A percentile compares a stretch with the other conserved stretches of the same genome.
Conservation (phyloP, 2,797 vertebrate species). For the Kryptopterus vitreolus region DNA sequence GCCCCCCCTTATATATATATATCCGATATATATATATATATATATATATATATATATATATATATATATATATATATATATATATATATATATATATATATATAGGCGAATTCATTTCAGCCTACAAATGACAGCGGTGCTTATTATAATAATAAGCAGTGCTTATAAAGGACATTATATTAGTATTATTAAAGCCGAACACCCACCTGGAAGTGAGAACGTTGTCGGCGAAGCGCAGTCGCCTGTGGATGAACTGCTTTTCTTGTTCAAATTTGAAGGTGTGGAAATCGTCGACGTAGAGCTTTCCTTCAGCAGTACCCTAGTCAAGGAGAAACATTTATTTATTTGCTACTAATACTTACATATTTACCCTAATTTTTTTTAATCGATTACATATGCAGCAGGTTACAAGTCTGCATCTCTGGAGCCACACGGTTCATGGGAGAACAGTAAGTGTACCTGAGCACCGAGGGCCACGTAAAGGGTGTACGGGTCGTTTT, state of each 20-base stretch:
- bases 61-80: too few species aligned
- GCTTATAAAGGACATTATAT: background rate
- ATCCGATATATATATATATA: too few species aligned
- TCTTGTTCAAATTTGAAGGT: constrained; percentile 80
- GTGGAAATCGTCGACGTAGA: constrained; percentile 88
- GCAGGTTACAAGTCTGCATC: background rate
- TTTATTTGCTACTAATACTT: background rate
- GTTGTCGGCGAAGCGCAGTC: constrained; percentile 76
- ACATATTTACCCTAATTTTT: background rate
- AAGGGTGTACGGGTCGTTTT: constrained; percentile 84
- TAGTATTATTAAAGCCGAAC: too few species aligned
- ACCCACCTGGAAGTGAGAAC: constrained; percentile 78
- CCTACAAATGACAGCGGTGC: background rate
- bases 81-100: too few species aligned
- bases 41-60: too few species aligned
- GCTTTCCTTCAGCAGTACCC: constrained; percentile 83
- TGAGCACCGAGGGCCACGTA: constrained; percentile 80
- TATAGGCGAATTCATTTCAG: background rate
- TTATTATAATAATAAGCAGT: too few species aligned
- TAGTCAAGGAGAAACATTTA: constrained; percentile 51
- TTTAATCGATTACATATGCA: background rate
- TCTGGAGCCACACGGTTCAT: background rate
- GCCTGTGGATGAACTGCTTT: constrained; percentile 80
- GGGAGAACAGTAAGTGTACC: constrained; percentile 69
- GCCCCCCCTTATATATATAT: too few species aligned